Conservation (phyloP, 2,888 invertebrate genomes). For the Synanthedon vespiformis region DNA sequence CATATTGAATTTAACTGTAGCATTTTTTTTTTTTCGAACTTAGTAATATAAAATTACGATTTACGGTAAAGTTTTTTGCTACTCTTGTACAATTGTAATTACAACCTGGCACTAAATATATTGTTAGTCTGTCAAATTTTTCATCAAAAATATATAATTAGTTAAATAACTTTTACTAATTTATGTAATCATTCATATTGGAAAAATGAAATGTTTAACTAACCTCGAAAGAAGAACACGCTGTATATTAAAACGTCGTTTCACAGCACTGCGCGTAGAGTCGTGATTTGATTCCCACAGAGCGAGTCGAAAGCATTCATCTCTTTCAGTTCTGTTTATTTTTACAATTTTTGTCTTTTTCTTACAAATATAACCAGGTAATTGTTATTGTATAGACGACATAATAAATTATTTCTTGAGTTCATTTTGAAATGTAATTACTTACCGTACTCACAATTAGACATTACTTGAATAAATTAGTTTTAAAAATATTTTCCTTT, state of each 20-base stretch:
- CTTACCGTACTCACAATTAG: conserved; percentile 6
- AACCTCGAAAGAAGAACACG: conserved; percentile 11
- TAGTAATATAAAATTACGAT: too few relatives aligned
- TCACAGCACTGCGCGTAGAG: conserved; percentile 51
- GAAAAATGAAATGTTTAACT: too few relatives aligned
- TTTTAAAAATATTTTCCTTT: too few relatives aligned
- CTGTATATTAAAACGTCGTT: conserved; percentile 39
- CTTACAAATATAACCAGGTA: conserved; percentile 9
- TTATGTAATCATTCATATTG: too few relatives aligned
- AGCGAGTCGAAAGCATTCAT: conserved; percentile 14
- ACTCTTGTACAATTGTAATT: too few relatives aligned
- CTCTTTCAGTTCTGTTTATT: conserved; percentile 3
- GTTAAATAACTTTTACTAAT: too few relatives aligned
- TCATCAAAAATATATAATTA: too few relatives aligned
- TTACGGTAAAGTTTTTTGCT: too few relatives aligned
- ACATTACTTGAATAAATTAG: too few relatives aligned
- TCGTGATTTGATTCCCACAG: conserved; percentile 69
- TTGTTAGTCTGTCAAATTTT: too few relatives aligned
- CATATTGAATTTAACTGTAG: background rate
- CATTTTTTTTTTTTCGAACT: background rate
- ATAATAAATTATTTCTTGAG: conserved; percentile 20
- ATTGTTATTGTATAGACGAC: conserved; percentile 18
- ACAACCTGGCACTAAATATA: too few relatives aligned
- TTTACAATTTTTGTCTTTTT: conserved; percentile 8
- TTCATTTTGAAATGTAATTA: conserved; percentile 17